Evolutionary conservation across 2,113 vertebrate genomes (phyloP), one percentile per base, ranked within the genome.

Genomic region (Eptatretus burgeri): DNA sequence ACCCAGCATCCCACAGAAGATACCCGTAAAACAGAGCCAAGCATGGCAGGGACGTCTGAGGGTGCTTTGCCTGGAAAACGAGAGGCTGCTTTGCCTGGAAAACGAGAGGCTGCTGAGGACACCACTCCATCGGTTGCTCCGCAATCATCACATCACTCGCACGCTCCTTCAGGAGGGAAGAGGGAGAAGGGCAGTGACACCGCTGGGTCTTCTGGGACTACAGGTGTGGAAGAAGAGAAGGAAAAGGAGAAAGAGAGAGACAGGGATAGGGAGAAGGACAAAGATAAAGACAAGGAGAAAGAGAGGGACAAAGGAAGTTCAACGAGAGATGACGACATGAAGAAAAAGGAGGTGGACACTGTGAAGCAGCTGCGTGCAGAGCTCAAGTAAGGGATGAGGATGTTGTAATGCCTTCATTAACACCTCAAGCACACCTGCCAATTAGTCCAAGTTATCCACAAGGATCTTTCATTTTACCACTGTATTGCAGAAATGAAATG

Each of bases 291-390:
- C 68, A 74, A 78, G 11, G 77, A 41, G 27, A 41, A 41, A 41
- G 27, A 41, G 7, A 41, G 79, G 67, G 75, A 76, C n/a, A 41
- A 41, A 41, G 27, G 27, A 41, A 41, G 27, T 41, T 41, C 27
- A 41, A 41, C 27, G 27, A 3, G 27, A 41, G 27, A 41, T 41
- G 83, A 87, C 3, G 84, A 89, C 65, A 66, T 75, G 65, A 87
- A 85, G 73, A 81, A 81, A 70, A 89, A 88, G 64, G 84, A 89
- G 64, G 80, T 81, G 0, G 84, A 89, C 64, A 77, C 82, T 1
- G 74, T 87, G 56, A 87, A 83, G 73, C 78, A 82, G 74, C 78
- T 87, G 64, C 67, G 82, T 67, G 73, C 74, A 2, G 84, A 89
- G 67, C 81, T 87, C 65, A 89, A 87, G 84, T 86, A 77, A 73